A percentile compares a stretch with the other conserved stretches of the same genome.
Conservation (phyloP, 1,140 invertebrate species). For the Tetramorium parvispinum region DNA sequence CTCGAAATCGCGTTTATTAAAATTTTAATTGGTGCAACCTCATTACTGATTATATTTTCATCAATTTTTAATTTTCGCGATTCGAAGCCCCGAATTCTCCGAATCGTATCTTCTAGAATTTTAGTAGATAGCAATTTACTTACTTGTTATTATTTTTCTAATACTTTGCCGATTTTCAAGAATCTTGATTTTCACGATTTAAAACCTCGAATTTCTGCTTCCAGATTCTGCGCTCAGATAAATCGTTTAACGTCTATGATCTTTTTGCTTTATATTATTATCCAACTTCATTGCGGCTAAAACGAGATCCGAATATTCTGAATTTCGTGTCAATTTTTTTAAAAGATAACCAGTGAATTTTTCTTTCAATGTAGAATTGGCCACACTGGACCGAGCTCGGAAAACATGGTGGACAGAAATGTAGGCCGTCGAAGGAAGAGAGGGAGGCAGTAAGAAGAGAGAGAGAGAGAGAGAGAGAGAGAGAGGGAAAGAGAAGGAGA, state of each 20-base stretch:
- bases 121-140: too few species aligned
- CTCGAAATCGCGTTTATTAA: too few species aligned
- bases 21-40: too few species aligned
- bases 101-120: too few species aligned
- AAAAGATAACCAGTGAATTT: not conserved
- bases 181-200: not conserved
- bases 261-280: not conserved
- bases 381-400: not conserved
- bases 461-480: not conserved
- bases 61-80: too few species aligned
- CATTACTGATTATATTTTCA: too few species aligned
- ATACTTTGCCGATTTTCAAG: not conserved
- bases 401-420: constrained; percentile 27
- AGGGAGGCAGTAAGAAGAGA: not conserved
- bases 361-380: constrained; percentile 1
- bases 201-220: not conserved
- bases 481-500: too few species aligned
- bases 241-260: not conserved
- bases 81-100: too few species aligned
- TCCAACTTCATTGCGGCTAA: not conserved
- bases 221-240: too few species aligned
- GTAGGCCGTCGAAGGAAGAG: not conserved
- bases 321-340: not conserved
- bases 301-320: not conserved
- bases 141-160: too few species aligned